Base-by-base conservation (phyloP, 2,113 vertebrate genomes). In the Prietella phreatophila region DNA sequence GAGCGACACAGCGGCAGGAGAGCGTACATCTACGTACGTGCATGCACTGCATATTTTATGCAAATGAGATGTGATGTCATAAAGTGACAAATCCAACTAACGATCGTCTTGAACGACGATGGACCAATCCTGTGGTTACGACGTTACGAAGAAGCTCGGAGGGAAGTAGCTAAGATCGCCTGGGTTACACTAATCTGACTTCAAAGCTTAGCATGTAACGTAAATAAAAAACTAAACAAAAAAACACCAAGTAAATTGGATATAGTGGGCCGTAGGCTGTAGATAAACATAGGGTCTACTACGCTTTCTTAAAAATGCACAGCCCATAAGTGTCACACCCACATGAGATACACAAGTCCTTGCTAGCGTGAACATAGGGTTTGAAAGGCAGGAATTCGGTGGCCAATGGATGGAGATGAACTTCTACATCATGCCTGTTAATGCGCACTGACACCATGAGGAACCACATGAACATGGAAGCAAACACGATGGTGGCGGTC, bases 401-500 rank as follows among this genome's bases (percentile, higher is more conserved):
- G 25, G 42, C n/a, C n/a, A 55, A 4, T 55, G 76, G 50, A 30
- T 33, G 76, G n/a, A 80, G 50, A 14, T 53, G 4, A 19, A 79
- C 27, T 22, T 39, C 80, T 60, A 36, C 4, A 17, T 20, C 79
- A 58, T 19, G 76, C 50, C 76, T 58, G 7, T 58, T 5, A 36
- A 81, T n/a, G 79, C 30, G 53, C 4, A 33, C 7, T 81, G 79
- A 81, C n/a, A 58, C 8, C 1, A 81, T 27, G 36, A 82, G 80
- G 22, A 82, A 82, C 80, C 56, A 61, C 56, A 82, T 82, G 58
- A 61, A 82, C 33, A 61, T 39, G 56, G 56, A 82, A 61, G 80
- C 56, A 61, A 60, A 82, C 33, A 25, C 36, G 79, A 61, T 61
- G 80, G 10, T 61, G 53, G 50, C 15, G 65, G 53, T 33, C 15